Evolutionary conservation across 2,797 vertebrate species (phyloP).

Genomic region (Onychomys arenicola): DNA sequence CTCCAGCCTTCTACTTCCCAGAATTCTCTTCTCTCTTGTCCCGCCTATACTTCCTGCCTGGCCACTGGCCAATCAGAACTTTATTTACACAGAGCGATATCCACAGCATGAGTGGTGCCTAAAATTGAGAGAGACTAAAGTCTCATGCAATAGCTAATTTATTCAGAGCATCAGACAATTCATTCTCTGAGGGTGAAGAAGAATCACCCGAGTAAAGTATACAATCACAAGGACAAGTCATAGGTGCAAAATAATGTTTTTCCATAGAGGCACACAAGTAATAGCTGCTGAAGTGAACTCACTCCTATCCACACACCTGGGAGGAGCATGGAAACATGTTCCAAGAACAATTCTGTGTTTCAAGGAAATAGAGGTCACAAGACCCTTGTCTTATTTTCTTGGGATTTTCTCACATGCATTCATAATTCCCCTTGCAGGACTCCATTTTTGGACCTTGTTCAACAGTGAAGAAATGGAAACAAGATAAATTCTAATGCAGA

Average conservation of each 20-base stretch:
- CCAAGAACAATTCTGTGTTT: neutral
- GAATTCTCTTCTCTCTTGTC: too few relatives aligned
- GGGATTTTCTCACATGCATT: neutral
- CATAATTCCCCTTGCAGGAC: neutral
- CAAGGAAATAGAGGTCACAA: neutral
- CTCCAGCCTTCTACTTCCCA: too few relatives aligned
- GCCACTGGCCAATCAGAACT: too few relatives aligned
- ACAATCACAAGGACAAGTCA: neutral
- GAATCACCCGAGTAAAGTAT: neutral
- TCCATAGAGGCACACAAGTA: neutral
- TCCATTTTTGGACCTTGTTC: neutral
- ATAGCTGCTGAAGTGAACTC: neutral
- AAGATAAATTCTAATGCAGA: neutral
- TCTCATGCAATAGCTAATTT: neutral
- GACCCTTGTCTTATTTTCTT: neutral
- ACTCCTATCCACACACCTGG: too few relatives aligned
- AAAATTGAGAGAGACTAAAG: neutral
- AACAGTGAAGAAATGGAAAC: neutral
- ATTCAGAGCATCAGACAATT: neutral
- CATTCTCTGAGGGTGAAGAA: neutral
- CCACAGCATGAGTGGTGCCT: neutral
- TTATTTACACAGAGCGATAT: too few relatives aligned
- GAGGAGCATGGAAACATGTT: neutral
- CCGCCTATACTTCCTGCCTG: too few relatives aligned
- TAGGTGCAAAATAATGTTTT: neutral